A percentile compares a stretch with the other conserved stretches of the same genome.
Conservation (phyloP, 2,888 invertebrate genomes). For the Chironomus tentans region DNA sequence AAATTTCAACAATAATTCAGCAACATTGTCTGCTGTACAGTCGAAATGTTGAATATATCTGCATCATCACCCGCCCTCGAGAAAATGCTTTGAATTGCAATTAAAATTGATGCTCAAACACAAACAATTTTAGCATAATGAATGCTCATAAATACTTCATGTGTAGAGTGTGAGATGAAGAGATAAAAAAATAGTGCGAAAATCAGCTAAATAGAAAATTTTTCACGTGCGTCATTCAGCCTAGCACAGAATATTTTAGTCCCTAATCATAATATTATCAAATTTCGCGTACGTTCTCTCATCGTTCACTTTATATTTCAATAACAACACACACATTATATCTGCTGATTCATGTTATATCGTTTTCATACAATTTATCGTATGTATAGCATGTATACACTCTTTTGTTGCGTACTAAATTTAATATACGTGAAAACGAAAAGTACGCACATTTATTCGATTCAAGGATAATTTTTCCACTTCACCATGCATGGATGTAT, state of each 20-base stretch:
- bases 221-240: neutral
- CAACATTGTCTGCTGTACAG: too few relatives aligned
- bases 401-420: constrained; percentile 20
- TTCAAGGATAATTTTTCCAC: neutral
- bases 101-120: neutral
- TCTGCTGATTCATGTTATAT: constrained; percentile 20
- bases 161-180: too few relatives aligned
- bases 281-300: neutral
- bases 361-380: neutral
- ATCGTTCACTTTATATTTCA: neutral
- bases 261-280: constrained; percentile 3
- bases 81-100: neutral
- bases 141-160: too few relatives aligned
- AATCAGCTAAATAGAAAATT: neutral
- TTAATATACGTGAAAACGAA: constrained; percentile 4
- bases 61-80: neutral
- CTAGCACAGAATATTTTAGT: neutral
- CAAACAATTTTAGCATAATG: too few relatives aligned
- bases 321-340: neutral
- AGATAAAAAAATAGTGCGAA: neutral
- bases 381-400: neutral
- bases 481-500: neutral
- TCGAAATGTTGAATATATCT: too few relatives aligned
- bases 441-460: neutral
- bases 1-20: too few relatives aligned